Evolutionary conservation across 1,140 invertebrate species (phyloP).

Genomic region (Steinernema khuongi): DNA sequence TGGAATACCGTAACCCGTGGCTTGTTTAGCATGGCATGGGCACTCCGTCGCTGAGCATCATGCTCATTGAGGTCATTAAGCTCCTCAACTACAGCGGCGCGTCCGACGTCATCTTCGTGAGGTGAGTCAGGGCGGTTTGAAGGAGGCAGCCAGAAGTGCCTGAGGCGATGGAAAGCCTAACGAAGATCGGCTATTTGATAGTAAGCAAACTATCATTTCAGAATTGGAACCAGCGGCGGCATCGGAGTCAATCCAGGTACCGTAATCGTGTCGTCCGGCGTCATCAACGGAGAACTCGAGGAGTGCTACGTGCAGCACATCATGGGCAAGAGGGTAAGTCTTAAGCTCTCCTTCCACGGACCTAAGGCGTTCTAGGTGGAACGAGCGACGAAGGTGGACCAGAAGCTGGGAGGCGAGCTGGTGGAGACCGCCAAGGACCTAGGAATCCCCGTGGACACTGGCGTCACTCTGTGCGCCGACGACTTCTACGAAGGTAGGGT

Average conservation of each 20-base stretch:
- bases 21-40: constrained; percentile 80
- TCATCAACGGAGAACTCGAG: constrained; percentile 49
- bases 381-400: constrained; percentile 76
- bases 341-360: constrained; percentile 62
- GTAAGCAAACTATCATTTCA: too few species aligned
- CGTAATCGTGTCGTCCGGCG: constrained; percentile 48
- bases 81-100: constrained; percentile 80
- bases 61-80: constrained; percentile 87
- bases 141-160: too few species aligned
- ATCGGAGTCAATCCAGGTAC: constrained; percentile 65
- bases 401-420: constrained; percentile 72
- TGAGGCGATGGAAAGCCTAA: too few species aligned
- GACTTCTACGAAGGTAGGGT: constrained; percentile 89
- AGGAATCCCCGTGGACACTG: constrained; percentile 67
- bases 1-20: constrained; percentile 9
- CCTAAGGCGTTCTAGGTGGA: constrained; percentile 66
- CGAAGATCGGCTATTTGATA: too few species aligned
- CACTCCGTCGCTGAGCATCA: constrained; percentile 80
- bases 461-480: constrained; percentile 88
- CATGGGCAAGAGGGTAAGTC: constrained; percentile 74
- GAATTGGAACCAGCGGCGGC: constrained; percentile 87
- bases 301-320: constrained; percentile 68
- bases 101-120: constrained; percentile 81
- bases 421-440: constrained; percentile 67
- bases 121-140: constrained; percentile 81